phyloP scores from a whole-genome alignment of 2,888 invertebrate species.

The Aproaerema taeniolella region DNA sequence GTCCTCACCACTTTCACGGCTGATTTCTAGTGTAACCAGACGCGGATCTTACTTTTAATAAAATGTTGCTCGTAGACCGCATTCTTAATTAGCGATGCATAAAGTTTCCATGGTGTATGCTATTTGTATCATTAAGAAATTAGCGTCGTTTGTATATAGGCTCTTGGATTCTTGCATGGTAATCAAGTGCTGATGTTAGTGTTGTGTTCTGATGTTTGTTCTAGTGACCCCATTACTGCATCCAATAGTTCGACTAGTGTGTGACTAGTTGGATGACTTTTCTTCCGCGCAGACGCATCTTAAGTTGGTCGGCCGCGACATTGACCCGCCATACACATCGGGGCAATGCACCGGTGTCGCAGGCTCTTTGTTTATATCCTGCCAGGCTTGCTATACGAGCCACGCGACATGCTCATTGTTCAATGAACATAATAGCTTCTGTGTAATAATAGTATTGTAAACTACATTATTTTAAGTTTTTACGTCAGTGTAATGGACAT shows the following conservation, averaged over 20 bases:
- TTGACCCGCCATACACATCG: constrained; percentile 70
- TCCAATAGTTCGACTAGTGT: constrained; percentile 40
- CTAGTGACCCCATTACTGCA: constrained; percentile 62
- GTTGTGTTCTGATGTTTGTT: constrained; percentile 25
- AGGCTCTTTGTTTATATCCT: constrained; percentile 75
- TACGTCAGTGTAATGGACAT: too few relatives aligned
- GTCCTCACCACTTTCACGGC: constrained; percentile 59
- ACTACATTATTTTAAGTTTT: constrained; percentile 5
- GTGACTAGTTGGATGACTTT: constrained; percentile 54
- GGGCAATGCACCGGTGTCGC: constrained; percentile 73
- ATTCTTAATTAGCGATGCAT: constrained; percentile 16
- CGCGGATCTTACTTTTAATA: constrained; percentile 39
- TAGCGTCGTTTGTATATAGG: constrained; percentile 15
- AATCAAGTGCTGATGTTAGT: constrained; percentile 15
- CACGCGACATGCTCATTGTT: constrained; percentile 36
- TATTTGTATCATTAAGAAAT: constrained; percentile 22
- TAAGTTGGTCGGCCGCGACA: constrained; percentile 65
- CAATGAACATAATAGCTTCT: constrained; percentile 10
- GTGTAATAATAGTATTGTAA: constrained; percentile 12
- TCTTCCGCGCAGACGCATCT: constrained; percentile 57
- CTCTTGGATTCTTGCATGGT: constrained; percentile 8
- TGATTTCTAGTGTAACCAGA: constrained; percentile 53
- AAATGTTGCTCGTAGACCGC: constrained; percentile 23
- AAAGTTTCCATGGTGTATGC: constrained; percentile 18
- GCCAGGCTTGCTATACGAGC: constrained; percentile 37